Evolutionary conservation across 30 jellyfish, hydroid and myxozoan genomes (phyloP).

Genomic region (Sanderia malayensis): DNA sequence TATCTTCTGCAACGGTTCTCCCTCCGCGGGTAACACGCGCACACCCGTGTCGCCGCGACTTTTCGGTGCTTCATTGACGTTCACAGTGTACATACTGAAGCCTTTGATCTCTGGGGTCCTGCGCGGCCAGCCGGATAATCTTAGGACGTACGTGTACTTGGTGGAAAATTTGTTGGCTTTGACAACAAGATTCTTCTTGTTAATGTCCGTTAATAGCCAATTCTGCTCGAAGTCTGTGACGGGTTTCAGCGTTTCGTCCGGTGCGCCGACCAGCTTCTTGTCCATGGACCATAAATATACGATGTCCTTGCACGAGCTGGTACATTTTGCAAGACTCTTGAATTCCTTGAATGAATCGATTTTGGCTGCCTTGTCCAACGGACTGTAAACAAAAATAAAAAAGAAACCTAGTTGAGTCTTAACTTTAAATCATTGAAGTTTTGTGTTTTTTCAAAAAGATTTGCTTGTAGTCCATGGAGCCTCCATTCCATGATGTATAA

Average conservation of each 20-base stretch:
- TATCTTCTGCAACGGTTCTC: constrained; percentile 34
- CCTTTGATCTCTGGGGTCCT: constrained; percentile 3
- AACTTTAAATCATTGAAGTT: too few species aligned
- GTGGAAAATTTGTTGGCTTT: background rate
- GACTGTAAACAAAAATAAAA: constrained; percentile 10
- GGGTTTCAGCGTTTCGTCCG: constrained; percentile 3
- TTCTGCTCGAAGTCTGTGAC: constrained; percentile 2
- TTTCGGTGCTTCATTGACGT: constrained; percentile 33
- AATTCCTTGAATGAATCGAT: constrained; percentile 34
- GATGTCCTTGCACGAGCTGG: constrained; percentile 15
- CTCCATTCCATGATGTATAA: too few species aligned
- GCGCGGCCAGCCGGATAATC: constrained; percentile 14
- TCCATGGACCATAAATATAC: constrained; percentile 29
- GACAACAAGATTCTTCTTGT: constrained; percentile 48
- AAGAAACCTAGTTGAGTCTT: background rate
- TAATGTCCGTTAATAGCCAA: constrained; percentile 10
- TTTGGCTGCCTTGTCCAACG: constrained; percentile 26
- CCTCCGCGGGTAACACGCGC: constrained; percentile 13
- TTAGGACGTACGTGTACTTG: constrained; percentile 7
- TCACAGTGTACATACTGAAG: constrained; percentile 30
- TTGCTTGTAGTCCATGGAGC: too few species aligned
- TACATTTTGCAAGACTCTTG: constrained; percentile 44
- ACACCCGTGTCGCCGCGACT: background rate
- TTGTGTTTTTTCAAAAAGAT: too few species aligned
- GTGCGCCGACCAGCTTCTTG: constrained; percentile 23